Evolutionary conservation across 2,797 vertebrate genomes (phyloP).

Genomic region (Melanotaenia pygmaea): DNA sequence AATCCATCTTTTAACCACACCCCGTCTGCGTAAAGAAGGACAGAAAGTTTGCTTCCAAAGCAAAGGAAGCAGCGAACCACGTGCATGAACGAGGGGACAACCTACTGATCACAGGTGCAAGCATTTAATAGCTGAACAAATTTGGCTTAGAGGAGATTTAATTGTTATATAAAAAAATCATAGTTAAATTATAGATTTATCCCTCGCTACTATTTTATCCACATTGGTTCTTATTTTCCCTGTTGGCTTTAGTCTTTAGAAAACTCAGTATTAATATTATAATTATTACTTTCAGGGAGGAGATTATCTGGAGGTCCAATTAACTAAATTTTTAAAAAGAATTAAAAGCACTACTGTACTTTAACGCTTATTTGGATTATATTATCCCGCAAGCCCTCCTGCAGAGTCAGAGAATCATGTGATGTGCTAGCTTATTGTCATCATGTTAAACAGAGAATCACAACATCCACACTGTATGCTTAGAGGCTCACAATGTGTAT

Average conservation of each 20-base stretch:
- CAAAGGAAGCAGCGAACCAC: constrained; percentile 6
- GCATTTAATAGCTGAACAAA: not conserved
- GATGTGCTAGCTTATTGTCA: not conserved
- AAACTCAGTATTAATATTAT: not conserved
- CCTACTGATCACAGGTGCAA: not conserved
- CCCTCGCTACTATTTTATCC: not conserved
- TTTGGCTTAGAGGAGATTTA: not conserved
- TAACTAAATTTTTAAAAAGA: not conserved
- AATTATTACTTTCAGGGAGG: not conserved
- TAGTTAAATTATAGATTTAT: not conserved
- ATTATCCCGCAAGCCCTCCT: not conserved
- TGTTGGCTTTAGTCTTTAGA: not conserved
- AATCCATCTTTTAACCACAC: constrained; percentile 8
- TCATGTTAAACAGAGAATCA: not conserved
- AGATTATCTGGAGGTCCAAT: not conserved
- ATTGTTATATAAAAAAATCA: not conserved
- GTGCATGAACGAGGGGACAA: not conserved
- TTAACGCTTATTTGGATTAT: not conserved
- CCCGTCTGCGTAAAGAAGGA: constrained; percentile 12
- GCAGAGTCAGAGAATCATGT: no score
- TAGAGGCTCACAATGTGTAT: not conserved
- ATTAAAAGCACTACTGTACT: not conserved
- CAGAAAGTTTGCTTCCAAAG: constrained; percentile 23
- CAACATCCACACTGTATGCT: not conserved
- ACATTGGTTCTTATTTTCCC: not conserved